Base-by-base conservation (phyloP, 2,113 vertebrate species). In the Colinus virginianus region DNA sequence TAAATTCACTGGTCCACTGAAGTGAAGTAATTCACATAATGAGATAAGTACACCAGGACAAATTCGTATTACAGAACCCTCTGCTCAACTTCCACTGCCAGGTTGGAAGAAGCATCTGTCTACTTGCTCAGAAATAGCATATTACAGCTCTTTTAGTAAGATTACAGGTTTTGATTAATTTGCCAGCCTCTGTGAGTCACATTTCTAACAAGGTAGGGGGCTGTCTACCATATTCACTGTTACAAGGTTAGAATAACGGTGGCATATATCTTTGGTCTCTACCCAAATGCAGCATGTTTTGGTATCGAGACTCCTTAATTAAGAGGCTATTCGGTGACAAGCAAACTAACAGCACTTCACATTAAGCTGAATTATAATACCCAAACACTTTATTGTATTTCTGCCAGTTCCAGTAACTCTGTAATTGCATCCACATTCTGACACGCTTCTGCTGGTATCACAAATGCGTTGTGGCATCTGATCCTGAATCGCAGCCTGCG, bases 291-390 rank as follows among this genome's bases (percentile, higher is more conserved):
- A 83, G 18, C 59, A 72, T 53, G 53, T 91, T 94, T 79, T 84
- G 22, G 75, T 88, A 92, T 70, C 51, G 91, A 81, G 72, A 25
- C 45, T 95, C 59, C 78, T 77, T 95, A 90, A 94, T 97, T 92
- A 97, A 58, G 87, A 92, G 70, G 43, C 64, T 89, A 80, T 84
- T 95, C 67, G 93, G n/a, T 95, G 85, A 95, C 55, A 95, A 97
- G n/a, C 6, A 94, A 97, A 76, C 72, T 79, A 90, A 85, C 42
- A 90, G 75, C 64, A 87, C 85, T 96, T 95, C 53, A 89, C 66
- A 88, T 59, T 76, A 89, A 93, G 70, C 30, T 90, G 77, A 95
- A 96, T 89, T 91, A 77, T 71, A 94, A 87, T 77, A 83, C 42
- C 13, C 36, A 93, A 88, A 83, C 63, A 79, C 67, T 94, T 94